These are phyloP conservation scores for Gymnodraco acuticeps DNA, from an alignment of 2,797 vertebrate species.

Conservation along the genomic window DNA sequence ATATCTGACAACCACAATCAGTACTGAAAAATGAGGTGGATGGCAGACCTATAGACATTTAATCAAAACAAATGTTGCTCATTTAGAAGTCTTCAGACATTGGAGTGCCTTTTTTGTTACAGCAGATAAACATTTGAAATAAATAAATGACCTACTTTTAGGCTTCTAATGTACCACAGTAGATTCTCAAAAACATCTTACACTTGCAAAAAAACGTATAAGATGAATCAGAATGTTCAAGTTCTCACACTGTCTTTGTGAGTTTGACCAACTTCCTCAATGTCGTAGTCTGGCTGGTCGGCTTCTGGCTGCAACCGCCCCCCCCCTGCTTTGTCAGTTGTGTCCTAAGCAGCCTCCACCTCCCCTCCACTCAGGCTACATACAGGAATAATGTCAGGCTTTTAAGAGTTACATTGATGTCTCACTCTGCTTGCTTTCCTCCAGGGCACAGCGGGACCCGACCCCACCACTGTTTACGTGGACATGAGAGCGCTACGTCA, in stretches of 20 bases:
- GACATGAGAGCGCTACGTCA: constrained; percentile 96
- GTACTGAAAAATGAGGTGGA: constrained; percentile 21
- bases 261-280: constrained; percentile 54
- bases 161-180: constrained; percentile 1
- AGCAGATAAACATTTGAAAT: constrained; percentile 4
- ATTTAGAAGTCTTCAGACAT: background rate
- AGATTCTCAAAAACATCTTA: background rate
- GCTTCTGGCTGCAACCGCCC: constrained; percentile 72
- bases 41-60: background rate
- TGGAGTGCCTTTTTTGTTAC: background rate
- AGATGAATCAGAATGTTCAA: background rate
- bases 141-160: constrained; percentile 6
- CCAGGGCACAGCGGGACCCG: constrained; percentile 95
- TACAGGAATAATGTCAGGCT: background rate
- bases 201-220: background rate
- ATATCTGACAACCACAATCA: constrained; percentile 31
- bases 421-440: constrained; percentile 32
- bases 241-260: constrained; percentile 31
- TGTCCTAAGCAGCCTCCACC: constrained; percentile 63
- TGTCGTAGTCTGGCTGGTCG: constrained; percentile 66
- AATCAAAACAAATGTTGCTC: constrained; percentile 28
- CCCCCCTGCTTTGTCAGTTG: constrained; percentile 58
- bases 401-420: background rate
- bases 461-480: constrained; percentile 96
- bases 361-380: constrained; percentile 49